A percentile compares a stretch with the other conserved stretches of the same genome.
Conservation (phyloP, 2,797 vertebrate genomes). For the Halcyon chelicuti region DNA sequence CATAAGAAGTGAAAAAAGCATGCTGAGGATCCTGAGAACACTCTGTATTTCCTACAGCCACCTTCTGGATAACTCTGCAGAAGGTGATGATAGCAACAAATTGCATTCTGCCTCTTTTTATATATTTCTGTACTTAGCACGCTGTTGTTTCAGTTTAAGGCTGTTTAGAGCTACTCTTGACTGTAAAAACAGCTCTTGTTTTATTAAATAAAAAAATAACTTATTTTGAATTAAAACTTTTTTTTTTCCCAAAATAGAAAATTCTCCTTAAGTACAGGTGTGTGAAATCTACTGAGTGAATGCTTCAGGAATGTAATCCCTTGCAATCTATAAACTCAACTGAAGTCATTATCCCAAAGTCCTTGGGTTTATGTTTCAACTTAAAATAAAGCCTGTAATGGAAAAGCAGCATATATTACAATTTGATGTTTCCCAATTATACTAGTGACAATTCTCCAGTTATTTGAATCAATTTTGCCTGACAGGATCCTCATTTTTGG, state of each 20-base stretch:
- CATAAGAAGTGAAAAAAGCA: neutral
- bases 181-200: neutral
- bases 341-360: neutral
- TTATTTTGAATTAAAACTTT: neutral
- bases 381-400: neutral
- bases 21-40: neutral
- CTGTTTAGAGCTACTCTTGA: neutral
- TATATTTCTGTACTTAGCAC: neutral
- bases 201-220: neutral
- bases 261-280: neutral
- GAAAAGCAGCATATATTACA: neutral
- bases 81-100: neutral
- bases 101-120: neutral
- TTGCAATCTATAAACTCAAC: neutral
- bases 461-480: neutral
- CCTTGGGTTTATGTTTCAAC: neutral
- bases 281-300: neutral
- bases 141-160: neutral
- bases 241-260: neutral
- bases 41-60: neutral
- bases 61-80: neutral
- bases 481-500: neutral
- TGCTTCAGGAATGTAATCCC: rapidly evolving
- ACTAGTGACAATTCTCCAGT: neutral
- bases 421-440: neutral